Evolutionary conservation across 2,888 invertebrate genomes (phyloP), one percentile per base, ranked within the genome.

Genomic region (Tenodera sinensis): DNA sequence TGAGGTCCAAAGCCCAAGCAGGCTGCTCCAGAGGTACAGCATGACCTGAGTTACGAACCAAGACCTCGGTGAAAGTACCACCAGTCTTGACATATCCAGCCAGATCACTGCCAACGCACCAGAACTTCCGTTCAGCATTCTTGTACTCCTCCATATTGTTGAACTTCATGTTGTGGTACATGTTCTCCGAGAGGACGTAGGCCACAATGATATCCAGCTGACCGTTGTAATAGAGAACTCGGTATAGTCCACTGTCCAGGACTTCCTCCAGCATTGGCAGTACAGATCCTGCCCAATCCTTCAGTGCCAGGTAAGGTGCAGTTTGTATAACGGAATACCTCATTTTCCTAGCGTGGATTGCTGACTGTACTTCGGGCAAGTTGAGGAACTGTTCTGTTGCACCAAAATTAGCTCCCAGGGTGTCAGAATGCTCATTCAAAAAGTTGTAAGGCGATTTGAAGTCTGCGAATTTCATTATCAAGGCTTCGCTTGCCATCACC

Each of bases 261-360:
- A 95, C 91, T 90, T 94, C 94, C 91, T 95, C 94, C 0, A 95
- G 93, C 94, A 94, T 94, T 90, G 93, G 92, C 91, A 95, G 95
- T 2, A 95, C 95, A 42, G 95, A 95, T 25, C 93, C 93, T 94
- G 95, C 94, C 91, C 95, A 94, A 91, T 95, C 95, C 0, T 93
- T 94, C 87, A 94, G 93, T 1, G 95, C 93, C 89, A 94, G 94
- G 85, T 93, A 92, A 89, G 95, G 95, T 28, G 95, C 95, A 0
- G 93, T 93, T 14, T 94, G 94, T 54, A 94, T 94, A 0, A 94
- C 93, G 1, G 94, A 93, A 91, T 94, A 95, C 91, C 94, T 94
- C 2, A 93, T 93, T 91, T 93, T 93, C 34, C 95, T 95, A 1
- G 95, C 95, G 90, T 95, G 95, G 1, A 95, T 91, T 0, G 95